phyloP scores from a whole-genome alignment of 37 sponge, comb jelly and placozoan species.

The Beroe forskalii region DNA sequence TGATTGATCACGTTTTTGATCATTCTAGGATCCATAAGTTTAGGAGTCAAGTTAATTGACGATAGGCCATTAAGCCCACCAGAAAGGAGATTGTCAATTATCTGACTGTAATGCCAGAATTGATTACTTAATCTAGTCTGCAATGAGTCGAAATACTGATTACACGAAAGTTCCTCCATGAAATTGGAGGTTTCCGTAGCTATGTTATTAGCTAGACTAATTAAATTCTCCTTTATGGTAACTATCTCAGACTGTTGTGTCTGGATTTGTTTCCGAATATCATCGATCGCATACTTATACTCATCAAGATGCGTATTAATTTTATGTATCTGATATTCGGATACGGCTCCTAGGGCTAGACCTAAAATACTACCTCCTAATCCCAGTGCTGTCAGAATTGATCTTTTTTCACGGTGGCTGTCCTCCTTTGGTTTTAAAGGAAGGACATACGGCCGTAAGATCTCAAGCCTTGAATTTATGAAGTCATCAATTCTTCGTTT shows the following conservation, averaged over 20 bases:
- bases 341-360: not conserved
- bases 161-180: not conserved
- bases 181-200: not conserved
- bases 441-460: not conserved
- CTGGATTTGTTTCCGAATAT: not conserved
- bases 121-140: not conserved
- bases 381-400: not conserved
- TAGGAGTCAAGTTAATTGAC: not conserved
- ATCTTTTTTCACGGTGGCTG: not conserved
- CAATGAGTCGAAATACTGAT: not conserved
- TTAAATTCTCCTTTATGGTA: not conserved
- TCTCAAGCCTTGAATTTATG: not conserved
- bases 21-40: not conserved
- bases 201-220: not conserved
- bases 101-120: not conserved
- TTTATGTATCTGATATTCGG: conserved; percentile 5
- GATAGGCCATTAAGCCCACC: not conserved
- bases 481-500: not conserved
- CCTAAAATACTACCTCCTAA: not conserved
- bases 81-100: not conserved
- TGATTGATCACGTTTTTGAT: not conserved
- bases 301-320: not conserved
- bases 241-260: not conserved
- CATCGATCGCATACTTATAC: not conserved
- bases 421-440: not conserved